Percentiles rank a stretch among this genome's conserved stretches.
These are phyloP conservation scores for Dolichotis patagonum DNA, from an alignment of 2,113 vertebrate species.

Conservation along the genomic window DNA sequence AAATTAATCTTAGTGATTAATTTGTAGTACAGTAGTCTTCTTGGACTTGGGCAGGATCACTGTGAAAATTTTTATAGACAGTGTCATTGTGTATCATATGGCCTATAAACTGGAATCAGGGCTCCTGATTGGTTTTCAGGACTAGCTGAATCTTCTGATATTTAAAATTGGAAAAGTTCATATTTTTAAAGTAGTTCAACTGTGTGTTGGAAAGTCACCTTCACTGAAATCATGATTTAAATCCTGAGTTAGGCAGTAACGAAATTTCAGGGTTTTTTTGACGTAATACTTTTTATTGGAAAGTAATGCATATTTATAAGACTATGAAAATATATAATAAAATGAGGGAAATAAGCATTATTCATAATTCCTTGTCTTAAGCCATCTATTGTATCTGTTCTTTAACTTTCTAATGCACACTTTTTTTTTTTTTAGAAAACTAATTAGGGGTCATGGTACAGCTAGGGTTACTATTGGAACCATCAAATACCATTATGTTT, in stretches of 20 bases:
- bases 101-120: neutral
- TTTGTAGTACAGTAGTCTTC: neutral
- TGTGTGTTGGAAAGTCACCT: neutral
- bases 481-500: slow-evolving; percentile 1
- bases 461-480: neutral
- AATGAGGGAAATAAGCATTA: neutral
- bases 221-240: slow-evolving; percentile 22
- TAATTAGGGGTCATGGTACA: neutral
- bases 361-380: neutral
- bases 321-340: neutral
- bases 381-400: neutral
- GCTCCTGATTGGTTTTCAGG: neutral
- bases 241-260: neutral
- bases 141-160: neutral
- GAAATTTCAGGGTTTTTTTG: neutral
- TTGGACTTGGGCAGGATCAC: neutral
- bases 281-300: neutral
- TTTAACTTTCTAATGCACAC: slow-evolving; percentile 16
- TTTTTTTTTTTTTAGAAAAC: neutral
- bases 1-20: neutral
- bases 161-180: neutral
- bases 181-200: slow-evolving; percentile 11
- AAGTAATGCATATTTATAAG: neutral
- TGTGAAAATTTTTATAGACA: neutral
- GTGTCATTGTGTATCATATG: neutral